Percentiles rank a stretch among this genome's conserved stretches.
These are phyloP conservation scores for Chymomyza costata DNA, from an alignment of 1,140 invertebrate genomes.

Conservation along the genomic window DNA sequence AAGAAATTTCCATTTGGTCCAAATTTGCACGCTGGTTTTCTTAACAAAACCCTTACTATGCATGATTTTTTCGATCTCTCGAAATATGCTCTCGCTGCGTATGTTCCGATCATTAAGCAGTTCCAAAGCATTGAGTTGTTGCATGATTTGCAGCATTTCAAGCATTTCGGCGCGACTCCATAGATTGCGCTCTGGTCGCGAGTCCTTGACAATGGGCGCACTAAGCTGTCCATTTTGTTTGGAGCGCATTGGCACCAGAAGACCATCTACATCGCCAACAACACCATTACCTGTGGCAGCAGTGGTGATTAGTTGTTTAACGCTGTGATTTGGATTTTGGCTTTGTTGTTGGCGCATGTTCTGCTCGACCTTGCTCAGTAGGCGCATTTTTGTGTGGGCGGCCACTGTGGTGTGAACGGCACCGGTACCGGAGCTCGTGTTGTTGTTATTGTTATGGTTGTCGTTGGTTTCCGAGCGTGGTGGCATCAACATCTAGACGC, in stretches of 20 bases:
- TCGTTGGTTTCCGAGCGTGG: constrained; percentile 34
- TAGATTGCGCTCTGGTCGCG: constrained; percentile 62
- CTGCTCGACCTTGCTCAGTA: constrained; percentile 58
- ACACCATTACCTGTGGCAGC: constrained; percentile 52
- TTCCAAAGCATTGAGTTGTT: constrained; percentile 58
- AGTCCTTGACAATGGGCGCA: constrained; percentile 2
- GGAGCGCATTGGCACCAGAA: constrained; percentile 54
- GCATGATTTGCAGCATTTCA: constrained; percentile 64
- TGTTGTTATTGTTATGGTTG: constrained; percentile 24
- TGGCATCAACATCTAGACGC: constrained; percentile 55
- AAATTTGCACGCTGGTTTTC: constrained; percentile 67
- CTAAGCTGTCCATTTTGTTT: constrained; percentile 16
- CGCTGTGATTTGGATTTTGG: constrained; percentile 37
- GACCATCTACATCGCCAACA: constrained; percentile 62
- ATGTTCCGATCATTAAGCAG: constrained; percentile 61
- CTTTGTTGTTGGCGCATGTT: constrained; percentile 51
- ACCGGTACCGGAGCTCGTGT: constrained; percentile 9
- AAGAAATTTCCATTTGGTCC: constrained; percentile 74
- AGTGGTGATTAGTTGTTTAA: constrained; percentile 55
- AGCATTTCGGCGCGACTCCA: constrained; percentile 68
- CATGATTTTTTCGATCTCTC: constrained; percentile 60
- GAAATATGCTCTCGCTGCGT: constrained; percentile 63
- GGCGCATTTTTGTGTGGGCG: constrained; percentile 57
- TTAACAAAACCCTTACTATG: constrained; percentile 56
- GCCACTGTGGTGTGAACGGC: constrained; percentile 44